Evolutionary conservation across 2,797 vertebrate genomes (phyloP), one percentile per base, ranked within the genome.

Genomic region (Sorex maritimensis): DNA sequence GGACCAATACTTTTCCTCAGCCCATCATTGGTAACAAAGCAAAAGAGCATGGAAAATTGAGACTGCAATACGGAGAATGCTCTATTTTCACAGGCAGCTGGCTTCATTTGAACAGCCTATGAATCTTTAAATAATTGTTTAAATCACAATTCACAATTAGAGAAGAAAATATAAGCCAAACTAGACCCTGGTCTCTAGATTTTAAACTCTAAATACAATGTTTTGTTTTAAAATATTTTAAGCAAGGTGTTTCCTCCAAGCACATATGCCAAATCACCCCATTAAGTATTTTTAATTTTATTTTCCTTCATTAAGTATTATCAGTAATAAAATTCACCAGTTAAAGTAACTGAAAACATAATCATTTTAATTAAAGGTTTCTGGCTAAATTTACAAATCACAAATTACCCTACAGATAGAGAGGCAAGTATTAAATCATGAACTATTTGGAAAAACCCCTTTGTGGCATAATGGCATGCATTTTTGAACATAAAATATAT

Each of bases 401-500:
- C n/a, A 88, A 81, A 87, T 71, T 71, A 80, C 0, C 9, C 30
- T 77, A 84, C 5, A 78, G 71, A 94, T n/a, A 63, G 0, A 92
- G 23, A 26, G 26, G 81, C 46, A 89, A n/a, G 5, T 67, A 79
- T 93, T 86, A 93, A 88, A 69, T 61, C 14, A 44, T 1, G 21
- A 30, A 23, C 30, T 14, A 3, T 75, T 28, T 72, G 49, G 61
- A 86, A 75, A 52, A 88, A 86, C 1, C 58, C 15, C 14, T 6
- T 28, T 78, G 4, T 58, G n/a, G 88, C 34, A 7, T 41, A 14
- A 61, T 6, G 30, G 73, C 19, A 74, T 49, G 8, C 28, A 72
- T 81, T 61, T 88, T 82, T 61, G 11, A 88, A 91, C 19, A 77
- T 21, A 90, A 93, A 96, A 72, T 69, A 7, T 23, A 89, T 15